Evolutionary conservation across 1,140 invertebrate species (phyloP), one percentile per base, ranked within the genome.

Genomic region (Himalopsyche phryganea): DNA sequence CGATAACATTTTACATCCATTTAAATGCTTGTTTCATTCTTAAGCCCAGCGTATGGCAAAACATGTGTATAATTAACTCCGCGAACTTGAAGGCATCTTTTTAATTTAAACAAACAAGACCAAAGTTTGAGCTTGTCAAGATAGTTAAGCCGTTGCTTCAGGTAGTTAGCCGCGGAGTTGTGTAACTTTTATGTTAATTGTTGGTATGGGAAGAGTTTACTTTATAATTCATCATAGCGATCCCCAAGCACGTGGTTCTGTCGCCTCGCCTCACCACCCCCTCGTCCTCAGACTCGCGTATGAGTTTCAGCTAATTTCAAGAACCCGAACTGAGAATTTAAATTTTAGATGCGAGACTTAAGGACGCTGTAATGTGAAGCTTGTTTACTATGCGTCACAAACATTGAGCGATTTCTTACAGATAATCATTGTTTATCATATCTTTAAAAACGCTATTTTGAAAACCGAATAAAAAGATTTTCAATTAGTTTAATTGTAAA

Each of bases 111-210:
- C 42, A 15, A 45, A 45, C 42, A 45, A 45, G 10, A 15, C 14
- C 42, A 33, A 53, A 53, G 41, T 53, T 46, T 13, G n/a, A 19
- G 18, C 38, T 28, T 55, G 40, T 42, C 48, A 49, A 54, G 58
- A 60, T 56, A 54, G 59, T 56, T 61, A 61, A 61, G 45, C 59
- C 42, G 32, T 41, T 33, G 50, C 49, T 51, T 38, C 54, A 58
- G 44, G 54, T 58, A 53, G 59, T 61, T 61, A 44, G 38, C 46
- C 20, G 42, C 11, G 28, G 33, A 15, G 44, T 32, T 55, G 53
- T 46, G 38, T 58, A 63, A 54, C 60, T 63, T 63, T 63, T 63
- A 63, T 58, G 55, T 58, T 63, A 63, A 63, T 63, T 63, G 60
- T 61, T 48, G 53, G 49, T 33, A 38, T 45, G 42, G 52, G 50